Evolutionary conservation across 2,888 invertebrate species (phyloP).

Genomic region (Parnassius apollo): DNA sequence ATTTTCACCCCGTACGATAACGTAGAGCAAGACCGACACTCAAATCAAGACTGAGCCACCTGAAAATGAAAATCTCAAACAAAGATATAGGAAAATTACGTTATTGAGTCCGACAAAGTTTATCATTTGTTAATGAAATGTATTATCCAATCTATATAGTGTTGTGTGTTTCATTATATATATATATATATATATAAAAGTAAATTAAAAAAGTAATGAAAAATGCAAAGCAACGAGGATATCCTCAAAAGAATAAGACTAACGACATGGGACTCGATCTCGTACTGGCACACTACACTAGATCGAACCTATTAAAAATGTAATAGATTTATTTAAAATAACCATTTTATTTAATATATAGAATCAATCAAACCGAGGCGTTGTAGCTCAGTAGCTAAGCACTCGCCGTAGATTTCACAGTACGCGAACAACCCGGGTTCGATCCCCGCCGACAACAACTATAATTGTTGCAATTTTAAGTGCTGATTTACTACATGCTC

Average conservation of each 20-base stretch:
- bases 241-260: background rate
- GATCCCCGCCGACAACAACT: too few species aligned
- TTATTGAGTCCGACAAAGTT: background rate
- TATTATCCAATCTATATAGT: background rate
- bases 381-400: too few species aligned
- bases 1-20: slow-evolving; percentile 27
- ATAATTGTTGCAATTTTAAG: too few species aligned
- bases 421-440: too few species aligned
- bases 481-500: too few species aligned
- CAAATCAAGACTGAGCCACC: slow-evolving; percentile 51
- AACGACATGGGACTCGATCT: background rate
- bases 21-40: slow-evolving; percentile 48
- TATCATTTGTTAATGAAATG: slow-evolving; percentile 1
- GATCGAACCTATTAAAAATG: background rate
- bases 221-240: background rate
- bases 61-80: slow-evolving; percentile 47
- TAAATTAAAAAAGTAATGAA: background rate
- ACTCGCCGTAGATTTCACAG: too few species aligned
- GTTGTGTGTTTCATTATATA: background rate
- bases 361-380: too few species aligned
- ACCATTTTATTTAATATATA: too few species aligned
- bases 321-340: background rate
- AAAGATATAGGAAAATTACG: slow-evolving; percentile 18
- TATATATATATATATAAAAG: background rate
- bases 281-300: too few species aligned